Evolutionary conservation across 2,113 vertebrate genomes (phyloP).

Genomic region (Puma concolor): DNA sequence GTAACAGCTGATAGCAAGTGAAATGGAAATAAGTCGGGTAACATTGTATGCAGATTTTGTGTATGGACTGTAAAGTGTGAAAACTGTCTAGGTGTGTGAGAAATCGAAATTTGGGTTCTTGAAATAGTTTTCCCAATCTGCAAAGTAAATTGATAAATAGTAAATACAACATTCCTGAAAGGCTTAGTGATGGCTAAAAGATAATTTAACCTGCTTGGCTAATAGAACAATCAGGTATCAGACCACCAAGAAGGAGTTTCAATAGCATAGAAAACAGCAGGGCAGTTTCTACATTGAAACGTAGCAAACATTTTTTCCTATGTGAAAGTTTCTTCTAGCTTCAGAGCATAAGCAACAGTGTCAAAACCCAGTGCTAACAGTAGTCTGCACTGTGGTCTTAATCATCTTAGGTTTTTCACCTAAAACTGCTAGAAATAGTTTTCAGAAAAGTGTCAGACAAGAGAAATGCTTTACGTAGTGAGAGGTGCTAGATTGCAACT

Average conservation of each 20-base stretch:
- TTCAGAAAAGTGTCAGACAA: not conserved
- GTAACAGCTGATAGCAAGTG: not conserved
- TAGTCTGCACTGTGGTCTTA: not conserved
- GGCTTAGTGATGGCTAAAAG: not conserved
- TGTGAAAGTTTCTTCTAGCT: not conserved
- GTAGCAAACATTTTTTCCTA: not conserved
- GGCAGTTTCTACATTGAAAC: not conserved
- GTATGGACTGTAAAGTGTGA: not conserved
- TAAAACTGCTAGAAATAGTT: constrained; percentile 9
- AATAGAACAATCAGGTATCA: not conserved
- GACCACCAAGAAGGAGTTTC: not conserved
- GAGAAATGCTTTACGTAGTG: not conserved
- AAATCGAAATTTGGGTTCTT: not conserved
- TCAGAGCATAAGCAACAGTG: not conserved
- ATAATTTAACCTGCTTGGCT: constrained; percentile 1
- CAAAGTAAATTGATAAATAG: constrained; percentile 19
- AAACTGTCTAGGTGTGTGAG: not conserved
- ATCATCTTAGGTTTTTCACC: not conserved
- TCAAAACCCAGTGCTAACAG: not conserved
- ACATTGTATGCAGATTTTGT: not conserved
- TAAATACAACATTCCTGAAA: constrained; percentile 36
- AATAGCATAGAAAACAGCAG: not conserved
- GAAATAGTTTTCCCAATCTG: constrained; percentile 30
- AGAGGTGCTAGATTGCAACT: constrained; percentile 1
- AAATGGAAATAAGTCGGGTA: not conserved